These are phyloP conservation scores for Chiloscyllium plagiosum DNA, from an alignment of 2,113 vertebrate genomes.

Conservation along the genomic window DNA sequence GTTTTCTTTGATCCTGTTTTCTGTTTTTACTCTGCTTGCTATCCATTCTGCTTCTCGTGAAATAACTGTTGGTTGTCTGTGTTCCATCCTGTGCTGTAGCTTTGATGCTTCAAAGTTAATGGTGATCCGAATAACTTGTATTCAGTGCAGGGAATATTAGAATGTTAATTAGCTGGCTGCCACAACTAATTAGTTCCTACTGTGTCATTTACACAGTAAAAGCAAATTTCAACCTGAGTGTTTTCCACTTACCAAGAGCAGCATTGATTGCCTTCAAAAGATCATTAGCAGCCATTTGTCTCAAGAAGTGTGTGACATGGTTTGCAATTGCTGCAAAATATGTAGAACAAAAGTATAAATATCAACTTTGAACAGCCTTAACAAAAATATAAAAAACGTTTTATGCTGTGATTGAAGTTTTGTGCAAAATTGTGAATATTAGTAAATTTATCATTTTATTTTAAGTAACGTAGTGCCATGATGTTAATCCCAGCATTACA, in stretches of 20 bases:
- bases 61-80: not conserved
- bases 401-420: conserved; percentile 7
- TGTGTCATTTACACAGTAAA: conserved; percentile 16
- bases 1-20: not conserved
- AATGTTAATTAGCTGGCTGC: not conserved
- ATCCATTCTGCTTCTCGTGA: not conserved
- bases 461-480: not conserved
- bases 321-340: not conserved
- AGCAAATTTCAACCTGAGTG: conserved; percentile 7
- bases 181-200: conserved; percentile 1
- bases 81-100: not conserved
- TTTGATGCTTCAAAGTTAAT: conserved; percentile 7
- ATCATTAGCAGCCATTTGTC: conserved; percentile 32
- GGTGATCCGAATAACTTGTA: not conserved
- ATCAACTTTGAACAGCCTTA: not conserved
- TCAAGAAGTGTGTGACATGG: not conserved
- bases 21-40: not conserved
- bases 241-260: conserved; percentile 18
- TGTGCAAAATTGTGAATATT: not conserved
- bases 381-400: not conserved
- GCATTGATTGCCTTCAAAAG: conserved; percentile 30
- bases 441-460: not conserved
- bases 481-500: not conserved
- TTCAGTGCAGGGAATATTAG: not conserved
- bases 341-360: not conserved